Base-by-base conservation (phyloP, 2,888 invertebrate species). In the Elegia similella region DNA sequence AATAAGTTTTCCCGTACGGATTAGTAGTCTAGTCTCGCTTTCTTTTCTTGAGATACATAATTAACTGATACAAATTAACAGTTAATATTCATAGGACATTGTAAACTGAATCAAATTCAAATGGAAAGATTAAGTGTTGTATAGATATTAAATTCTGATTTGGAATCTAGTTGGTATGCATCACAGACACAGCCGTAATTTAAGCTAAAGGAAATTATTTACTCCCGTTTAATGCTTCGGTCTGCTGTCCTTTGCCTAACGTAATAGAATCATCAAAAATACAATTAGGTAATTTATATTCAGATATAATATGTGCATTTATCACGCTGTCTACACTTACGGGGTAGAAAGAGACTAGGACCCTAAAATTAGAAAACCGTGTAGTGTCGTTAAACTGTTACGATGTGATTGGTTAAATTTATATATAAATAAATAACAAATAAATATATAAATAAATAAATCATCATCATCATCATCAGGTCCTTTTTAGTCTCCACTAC, bases 171-270 rank as follows among this genome's bases (percentile, higher is more conserved):
- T 48, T 48, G 30, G 48, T 48, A 48, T 48, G 48, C 48, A 48
- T 48, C 48, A 48, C 15, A 30, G 48, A n/a, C 47, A 30, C 13
- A 32, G 8, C 32, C 48, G 48, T 48, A 30, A 48, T 48, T 48
- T 48, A 32, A 30, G 32, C 38, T 48, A 48, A 48, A 48, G 48
- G 48, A 48, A 48, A 48, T 48, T 48, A 48, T 48, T 48, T 48
- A 48, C 48, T 32, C 32, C 32, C 15, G 8, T 29, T 48, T 48
- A n/a, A 30, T 29, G 30, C 13, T 30, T 6, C 7, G 13, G 30
- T 32, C 32, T 30, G 34, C 7, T n/a, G 30, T 32, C 32, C 32
- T 32, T 48, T 48, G 15, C 15, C 13, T 30, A 30, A 15, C 15
- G 15, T 15, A n/a, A 32, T 32, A 13, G 48, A 32, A 48, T 2